Evolutionary conservation across 2,888 invertebrate species (phyloP).

Genomic region (Celastrina argiolus): DNA sequence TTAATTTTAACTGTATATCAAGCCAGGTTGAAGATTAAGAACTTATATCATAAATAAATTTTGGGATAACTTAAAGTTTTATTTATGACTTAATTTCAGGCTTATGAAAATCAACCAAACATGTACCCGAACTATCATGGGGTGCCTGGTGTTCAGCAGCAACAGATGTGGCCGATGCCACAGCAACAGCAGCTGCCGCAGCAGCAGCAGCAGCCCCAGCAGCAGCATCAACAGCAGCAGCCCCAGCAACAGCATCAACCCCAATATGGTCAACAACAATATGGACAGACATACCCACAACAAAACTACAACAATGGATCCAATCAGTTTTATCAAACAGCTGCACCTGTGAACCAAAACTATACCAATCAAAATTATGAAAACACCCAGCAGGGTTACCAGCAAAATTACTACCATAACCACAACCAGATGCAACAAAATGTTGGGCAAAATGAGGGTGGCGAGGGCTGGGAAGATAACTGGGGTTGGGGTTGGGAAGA

Average conservation of each 20-base stretch:
- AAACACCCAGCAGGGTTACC: constrained; percentile 47
- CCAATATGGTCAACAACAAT: constrained; percentile 64
- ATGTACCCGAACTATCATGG: constrained; percentile 57
- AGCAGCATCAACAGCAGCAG: constrained; percentile 60
- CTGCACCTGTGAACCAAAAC: constrained; percentile 54
- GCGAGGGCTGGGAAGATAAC: constrained; percentile 65
- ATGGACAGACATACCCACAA: constrained; percentile 55
- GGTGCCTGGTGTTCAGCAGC: constrained; percentile 41
- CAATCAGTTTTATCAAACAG: constrained; percentile 56
- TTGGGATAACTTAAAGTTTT: background rate
- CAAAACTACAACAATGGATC: constrained; percentile 53
- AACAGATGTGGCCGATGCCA: constrained; percentile 59
- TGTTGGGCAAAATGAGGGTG: constrained; percentile 44
- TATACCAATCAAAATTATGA: constrained; percentile 50
- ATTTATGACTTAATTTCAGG: constrained; percentile 47
- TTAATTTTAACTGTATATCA: background rate
- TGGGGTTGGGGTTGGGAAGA: constrained; percentile 83
- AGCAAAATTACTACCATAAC: constrained; percentile 55
- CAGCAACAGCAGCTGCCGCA: constrained; percentile 44
- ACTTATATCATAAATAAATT: background rate
- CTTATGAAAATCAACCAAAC: constrained; percentile 56
- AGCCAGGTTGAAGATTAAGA: background rate
- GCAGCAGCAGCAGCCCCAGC: constrained; percentile 45
- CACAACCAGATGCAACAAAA: constrained; percentile 47
- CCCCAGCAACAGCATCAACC: constrained; percentile 43